These are phyloP conservation scores for Parus major DNA, from an alignment of 2,113 vertebrate species.

Conservation along the genomic window DNA sequence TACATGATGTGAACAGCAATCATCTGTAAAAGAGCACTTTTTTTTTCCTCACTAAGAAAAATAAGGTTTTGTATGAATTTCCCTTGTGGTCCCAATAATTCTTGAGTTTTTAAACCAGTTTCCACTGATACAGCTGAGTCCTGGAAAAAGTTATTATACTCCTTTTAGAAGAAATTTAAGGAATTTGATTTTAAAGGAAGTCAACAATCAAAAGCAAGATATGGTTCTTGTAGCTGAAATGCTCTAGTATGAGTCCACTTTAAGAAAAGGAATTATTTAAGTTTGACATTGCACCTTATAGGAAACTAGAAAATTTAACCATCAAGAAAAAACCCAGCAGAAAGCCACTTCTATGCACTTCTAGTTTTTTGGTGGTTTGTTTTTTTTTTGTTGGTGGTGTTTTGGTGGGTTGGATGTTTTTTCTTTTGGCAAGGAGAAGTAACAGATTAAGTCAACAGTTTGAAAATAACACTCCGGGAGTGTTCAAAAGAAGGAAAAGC, in stretches of 20 bases:
- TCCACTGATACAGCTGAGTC: background rate
- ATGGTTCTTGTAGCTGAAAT: background rate
- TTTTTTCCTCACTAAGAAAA: background rate
- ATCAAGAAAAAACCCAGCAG: background rate
- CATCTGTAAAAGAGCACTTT: background rate
- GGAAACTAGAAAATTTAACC: background rate
- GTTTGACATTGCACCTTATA: background rate
- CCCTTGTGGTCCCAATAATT: background rate
- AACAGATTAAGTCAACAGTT: background rate
- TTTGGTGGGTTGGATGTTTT: background rate
- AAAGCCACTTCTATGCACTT: background rate
- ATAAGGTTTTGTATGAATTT: background rate
- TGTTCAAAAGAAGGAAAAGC: background rate
- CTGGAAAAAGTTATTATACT: background rate
- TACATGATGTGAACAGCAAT: background rate
- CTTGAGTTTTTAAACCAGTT: background rate
- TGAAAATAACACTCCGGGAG: background rate
- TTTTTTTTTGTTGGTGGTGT: no score
- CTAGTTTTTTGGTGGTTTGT: background rate
- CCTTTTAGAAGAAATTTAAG: background rate
- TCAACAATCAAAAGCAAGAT: background rate
- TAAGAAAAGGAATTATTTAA: background rate
- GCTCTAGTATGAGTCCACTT: background rate
- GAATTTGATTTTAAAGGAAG: background rate
- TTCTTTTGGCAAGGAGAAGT: background rate